Evolutionary conservation across 2,888 invertebrate genomes (phyloP), one percentile per base, ranked within the genome.

Genomic region (Eumerus sabulonum): DNA sequence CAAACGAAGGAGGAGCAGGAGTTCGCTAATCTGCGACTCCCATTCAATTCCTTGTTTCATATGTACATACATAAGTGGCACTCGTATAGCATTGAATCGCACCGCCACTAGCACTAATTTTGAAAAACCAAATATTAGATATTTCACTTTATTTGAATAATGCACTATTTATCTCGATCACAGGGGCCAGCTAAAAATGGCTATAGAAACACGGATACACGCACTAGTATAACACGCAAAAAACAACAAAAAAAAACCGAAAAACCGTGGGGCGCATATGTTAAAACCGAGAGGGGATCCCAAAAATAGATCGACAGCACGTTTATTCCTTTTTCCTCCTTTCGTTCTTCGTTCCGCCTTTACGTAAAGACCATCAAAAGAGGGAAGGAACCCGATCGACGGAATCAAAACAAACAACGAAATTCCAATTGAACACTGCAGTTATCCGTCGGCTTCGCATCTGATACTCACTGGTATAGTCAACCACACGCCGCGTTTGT

Each of bases 401-500:
- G 44, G 71, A 77, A 77, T 72, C 77, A 73, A 77, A 77, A 73
- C 77, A 77, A 77, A 77, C 73, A 73, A 54, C 13, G 63, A 73
- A 63, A 73, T 48, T 53, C 16, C 17, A 56, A 11, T 38, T 7
- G 3, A 16, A 42, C 7, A 51, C 40, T 50, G 27, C 9, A 50
- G 12, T 47, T 27, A 44, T 62, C 63, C 63, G 72, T 56, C 76
- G 66, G 73, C 51, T 62, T 36, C 42, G 9, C 60, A 62, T 72
- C 60, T 62, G 38, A 42, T 47, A 73, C 59, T 19, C 36, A 27
- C 27, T 27, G 7, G 27, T 7, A 4, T 7, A 27, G 27, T 27
- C 63, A 79, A 79, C 79, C 68, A 56, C 74, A 79, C 79, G 74
- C 64, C 68, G 64, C 74, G 79, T 79, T 79, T 79, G 79, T 79